A percentile compares a stretch with the other conserved stretches of the same genome.
Conservation (phyloP, 2,888 invertebrate genomes). For the Eupithecia inturbata region DNA sequence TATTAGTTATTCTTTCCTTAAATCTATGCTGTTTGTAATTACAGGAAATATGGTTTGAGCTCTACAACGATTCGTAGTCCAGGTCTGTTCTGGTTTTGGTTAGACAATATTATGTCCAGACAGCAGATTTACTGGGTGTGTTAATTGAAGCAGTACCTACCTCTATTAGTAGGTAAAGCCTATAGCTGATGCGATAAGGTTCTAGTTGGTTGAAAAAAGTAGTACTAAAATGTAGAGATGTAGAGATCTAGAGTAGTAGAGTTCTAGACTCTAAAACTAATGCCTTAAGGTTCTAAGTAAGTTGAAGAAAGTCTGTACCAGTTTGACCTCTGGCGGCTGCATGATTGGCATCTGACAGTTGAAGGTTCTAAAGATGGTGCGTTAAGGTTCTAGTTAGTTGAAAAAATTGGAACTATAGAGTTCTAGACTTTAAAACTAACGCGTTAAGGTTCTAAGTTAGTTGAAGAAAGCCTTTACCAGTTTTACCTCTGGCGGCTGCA, state of each 20-base stretch:
- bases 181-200: not conserved
- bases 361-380: not conserved
- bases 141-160: too few species aligned
- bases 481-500: constrained; percentile 67
- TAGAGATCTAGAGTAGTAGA: too few species aligned
- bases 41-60: not conserved
- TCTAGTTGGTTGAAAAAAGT: too few species aligned
- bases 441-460: constrained; percentile 4
- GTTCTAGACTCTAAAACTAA: not conserved
- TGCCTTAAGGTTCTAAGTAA: not conserved
- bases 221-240: too few species aligned
- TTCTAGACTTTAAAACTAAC: not conserved
- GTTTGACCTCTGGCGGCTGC: constrained; percentile 64
- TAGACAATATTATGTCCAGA: not conserved
- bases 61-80: not conserved
- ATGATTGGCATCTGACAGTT: constrained; percentile 63
- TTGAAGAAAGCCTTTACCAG: constrained; percentile 40
- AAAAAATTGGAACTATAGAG: not conserved
- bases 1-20: not conserved
- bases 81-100: not conserved
- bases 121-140: not conserved
- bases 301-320: constrained; percentile 38
- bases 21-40: not conserved
- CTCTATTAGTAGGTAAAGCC: too few species aligned
- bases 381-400: not conserved